Percentiles rank a stretch among this genome's conserved stretches.
These are phyloP conservation scores for Otolemur crassicaudatus DNA, from an alignment of 2,797 vertebrate species.

Conservation along the genomic window DNA sequence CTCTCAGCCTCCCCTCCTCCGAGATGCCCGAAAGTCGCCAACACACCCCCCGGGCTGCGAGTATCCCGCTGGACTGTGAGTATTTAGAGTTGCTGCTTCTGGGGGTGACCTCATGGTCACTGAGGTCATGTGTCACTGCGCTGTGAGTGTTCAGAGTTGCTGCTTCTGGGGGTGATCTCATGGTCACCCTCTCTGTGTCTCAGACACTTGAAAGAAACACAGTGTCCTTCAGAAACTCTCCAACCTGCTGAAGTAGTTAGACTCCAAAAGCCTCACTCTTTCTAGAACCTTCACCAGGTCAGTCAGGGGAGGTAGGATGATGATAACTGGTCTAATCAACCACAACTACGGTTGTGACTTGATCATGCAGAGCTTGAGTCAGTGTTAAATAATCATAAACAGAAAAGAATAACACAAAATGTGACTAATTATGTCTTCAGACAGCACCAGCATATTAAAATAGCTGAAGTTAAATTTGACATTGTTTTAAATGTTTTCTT, in stretches of 20 bases:
- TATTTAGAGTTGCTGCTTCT: not conserved
- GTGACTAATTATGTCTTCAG: not conserved
- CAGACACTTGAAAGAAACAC: not conserved
- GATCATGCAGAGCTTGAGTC: not conserved
- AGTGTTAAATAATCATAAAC: constrained; percentile 29
- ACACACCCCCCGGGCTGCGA: too few relatives aligned
- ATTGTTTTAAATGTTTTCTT: constrained; percentile 36
- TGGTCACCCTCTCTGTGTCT: not conserved
- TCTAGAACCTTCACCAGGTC: not conserved
- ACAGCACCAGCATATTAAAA: not conserved
- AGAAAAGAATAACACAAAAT: not conserved
- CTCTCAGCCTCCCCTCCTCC: not conserved
- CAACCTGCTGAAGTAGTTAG: not conserved
- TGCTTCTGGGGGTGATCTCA: not conserved
- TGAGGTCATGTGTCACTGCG: too few relatives aligned
- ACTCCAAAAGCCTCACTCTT: not conserved
- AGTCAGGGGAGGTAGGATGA: not conserved
- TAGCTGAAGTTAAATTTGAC: not conserved
- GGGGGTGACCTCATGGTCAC: not conserved
- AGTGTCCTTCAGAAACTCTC: not conserved
- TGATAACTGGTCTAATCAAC: not conserved
- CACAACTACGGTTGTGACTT: not conserved
- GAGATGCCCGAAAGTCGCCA: not conserved
- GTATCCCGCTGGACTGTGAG: not conserved
- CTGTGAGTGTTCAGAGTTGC: too few relatives aligned